Percentiles rank a stretch among this genome's conserved stretches.
Evolutionary conservation across 2,113 vertebrate species (phyloP).

Genomic region (Forbesichthys papilliferus): DNA sequence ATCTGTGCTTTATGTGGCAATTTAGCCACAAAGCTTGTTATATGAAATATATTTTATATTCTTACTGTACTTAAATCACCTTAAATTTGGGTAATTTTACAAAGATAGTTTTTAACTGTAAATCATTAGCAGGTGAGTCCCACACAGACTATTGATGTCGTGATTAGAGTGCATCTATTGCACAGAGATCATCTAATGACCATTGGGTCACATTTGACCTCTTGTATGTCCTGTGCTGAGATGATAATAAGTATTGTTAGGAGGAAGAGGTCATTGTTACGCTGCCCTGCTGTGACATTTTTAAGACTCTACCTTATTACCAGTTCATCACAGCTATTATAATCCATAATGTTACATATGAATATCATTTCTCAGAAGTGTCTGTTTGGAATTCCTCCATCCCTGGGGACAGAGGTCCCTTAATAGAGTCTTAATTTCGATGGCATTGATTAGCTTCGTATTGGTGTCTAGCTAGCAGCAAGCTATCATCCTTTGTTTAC

Average conservation of each 20-base stretch:
- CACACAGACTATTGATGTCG: conserved; percentile 16
- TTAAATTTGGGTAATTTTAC: conserved; percentile 23
- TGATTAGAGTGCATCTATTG: conserved; percentile 32
- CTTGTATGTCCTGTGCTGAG: conserved; percentile 26
- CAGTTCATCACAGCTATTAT: conserved; percentile 60
- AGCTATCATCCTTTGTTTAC: conserved; percentile 54
- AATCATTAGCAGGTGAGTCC: conserved; percentile 33
- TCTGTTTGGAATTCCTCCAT: conserved; percentile 17
- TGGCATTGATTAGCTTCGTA: conserved; percentile 63
- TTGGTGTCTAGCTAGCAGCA: conserved; percentile 49
- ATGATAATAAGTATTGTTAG: conserved; percentile 42
- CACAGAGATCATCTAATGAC: conserved; percentile 57
- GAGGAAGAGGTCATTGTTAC: conserved; percentile 33
- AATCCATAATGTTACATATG: conserved; percentile 68
- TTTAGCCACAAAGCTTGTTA: conserved; percentile 37
- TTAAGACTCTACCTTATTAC: conserved; percentile 50
- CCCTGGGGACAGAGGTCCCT: conserved; percentile 20
- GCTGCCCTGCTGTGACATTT: conserved; percentile 48
- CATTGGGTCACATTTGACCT: conserved; percentile 57
- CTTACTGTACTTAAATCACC: too few relatives aligned
- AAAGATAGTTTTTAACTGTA: conserved; percentile 41
- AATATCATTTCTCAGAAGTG: conserved; percentile 58
- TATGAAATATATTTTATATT: background rate
- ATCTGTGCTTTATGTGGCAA: conserved; percentile 35
- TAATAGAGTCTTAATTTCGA: conserved; percentile 60